Evolutionary conservation across 2,888 invertebrate genomes (phyloP).

Genomic region (Hirtodrosophila alboralis): DNA sequence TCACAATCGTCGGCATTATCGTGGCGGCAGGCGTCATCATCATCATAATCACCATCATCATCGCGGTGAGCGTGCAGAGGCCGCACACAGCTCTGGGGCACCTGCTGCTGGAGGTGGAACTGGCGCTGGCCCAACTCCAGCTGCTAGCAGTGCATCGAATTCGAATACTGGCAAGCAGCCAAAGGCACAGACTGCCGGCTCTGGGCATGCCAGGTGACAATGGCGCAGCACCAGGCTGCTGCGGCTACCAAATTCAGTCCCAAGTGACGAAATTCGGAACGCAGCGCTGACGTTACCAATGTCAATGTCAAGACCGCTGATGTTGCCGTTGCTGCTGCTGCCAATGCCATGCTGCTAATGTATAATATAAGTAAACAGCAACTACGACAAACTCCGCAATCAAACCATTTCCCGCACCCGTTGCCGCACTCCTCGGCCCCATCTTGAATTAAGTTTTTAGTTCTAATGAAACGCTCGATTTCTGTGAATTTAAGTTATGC

Average conservation of each 20-base stretch:
- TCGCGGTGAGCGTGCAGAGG: slow-evolving; percentile 64
- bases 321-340: slow-evolving; percentile 36
- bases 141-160: slow-evolving; percentile 30
- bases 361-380: slow-evolving; percentile 34
- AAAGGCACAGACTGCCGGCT: slow-evolving; percentile 77
- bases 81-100: slow-evolving; percentile 50
- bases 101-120: slow-evolving; percentile 5
- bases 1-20: slow-evolving; percentile 72
- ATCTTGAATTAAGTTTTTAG: slow-evolving; percentile 10
- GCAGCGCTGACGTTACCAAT: slow-evolving; percentile 37
- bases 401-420: slow-evolving; percentile 4
- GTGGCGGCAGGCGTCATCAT: slow-evolving; percentile 75
- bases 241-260: slow-evolving; percentile 32
- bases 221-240: slow-evolving; percentile 65
- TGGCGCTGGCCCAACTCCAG: slow-evolving; percentile 7
- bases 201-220: slow-evolving; percentile 83
- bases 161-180: slow-evolving; percentile 75
- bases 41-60: slow-evolving; percentile 79
- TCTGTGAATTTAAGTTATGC: slow-evolving; percentile 59
- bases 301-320: slow-evolving; percentile 28
- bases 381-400: slow-evolving; percentile 8
- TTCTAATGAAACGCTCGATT: slow-evolving; percentile 37
- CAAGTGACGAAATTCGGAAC: slow-evolving; percentile 5
- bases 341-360: slow-evolving; percentile 70
- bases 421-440: slow-evolving; percentile 17